Evolutionary conservation across 35 echinoderm and acorn worm genomes (phyloP).

Genomic region (Hemicentrotus pulcherrimus): DNA sequence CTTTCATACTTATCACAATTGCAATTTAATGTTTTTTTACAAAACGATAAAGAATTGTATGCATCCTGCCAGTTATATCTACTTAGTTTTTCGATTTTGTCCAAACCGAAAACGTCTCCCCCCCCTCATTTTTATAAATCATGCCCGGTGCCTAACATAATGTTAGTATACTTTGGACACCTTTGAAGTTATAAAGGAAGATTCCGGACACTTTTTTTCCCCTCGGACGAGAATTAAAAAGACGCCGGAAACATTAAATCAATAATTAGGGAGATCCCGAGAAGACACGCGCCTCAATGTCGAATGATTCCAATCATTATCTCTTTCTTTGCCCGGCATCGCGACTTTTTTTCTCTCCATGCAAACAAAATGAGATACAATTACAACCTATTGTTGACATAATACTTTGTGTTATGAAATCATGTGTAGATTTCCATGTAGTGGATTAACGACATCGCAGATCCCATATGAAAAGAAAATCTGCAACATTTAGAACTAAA

Average conservation of each 20-base stretch:
- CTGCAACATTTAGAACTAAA: not conserved
- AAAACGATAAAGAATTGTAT: no score
- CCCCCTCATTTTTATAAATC: no score
- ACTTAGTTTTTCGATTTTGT: no score
- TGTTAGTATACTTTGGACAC: no score
- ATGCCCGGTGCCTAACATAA: no score
- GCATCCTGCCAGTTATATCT: no score
- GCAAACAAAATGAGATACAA: not conserved
- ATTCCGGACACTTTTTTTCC: not conserved
- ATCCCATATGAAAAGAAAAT: not conserved
- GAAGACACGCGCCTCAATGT: not conserved
- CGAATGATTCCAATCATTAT: not conserved
- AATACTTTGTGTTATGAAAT: not conserved
- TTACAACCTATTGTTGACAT: not conserved
- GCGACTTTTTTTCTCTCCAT: not conserved
- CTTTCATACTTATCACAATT: no score
- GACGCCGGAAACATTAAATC: slow-evolving; percentile 9
- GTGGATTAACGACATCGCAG: not conserved
- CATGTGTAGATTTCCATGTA: not conserved
- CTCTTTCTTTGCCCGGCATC: not conserved
- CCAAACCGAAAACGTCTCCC: no score
- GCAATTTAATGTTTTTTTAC: no score
- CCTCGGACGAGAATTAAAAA: not conserved
- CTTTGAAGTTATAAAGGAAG: no score
- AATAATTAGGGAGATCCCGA: not conserved